These are phyloP conservation scores for Cephus pulcher DNA, from an alignment of 2,888 invertebrate genomes.

Conservation along the genomic window DNA sequence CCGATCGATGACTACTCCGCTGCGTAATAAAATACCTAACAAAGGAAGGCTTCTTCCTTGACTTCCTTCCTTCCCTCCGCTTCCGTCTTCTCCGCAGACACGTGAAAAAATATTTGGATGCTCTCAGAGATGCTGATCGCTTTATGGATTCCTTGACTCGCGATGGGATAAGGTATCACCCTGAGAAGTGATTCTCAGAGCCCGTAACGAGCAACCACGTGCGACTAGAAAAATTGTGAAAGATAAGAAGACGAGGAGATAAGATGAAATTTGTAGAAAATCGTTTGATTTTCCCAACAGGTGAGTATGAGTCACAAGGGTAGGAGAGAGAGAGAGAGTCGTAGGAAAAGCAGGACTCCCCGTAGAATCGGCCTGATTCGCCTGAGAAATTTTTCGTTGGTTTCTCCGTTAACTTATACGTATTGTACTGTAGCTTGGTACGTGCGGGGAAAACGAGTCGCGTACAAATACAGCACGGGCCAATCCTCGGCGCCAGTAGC, in stretches of 20 bases:
- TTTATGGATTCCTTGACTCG: background rate
- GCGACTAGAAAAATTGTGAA: background rate
- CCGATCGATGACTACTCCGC: constrained; percentile 29
- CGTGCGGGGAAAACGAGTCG: background rate
- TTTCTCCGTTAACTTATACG: background rate
- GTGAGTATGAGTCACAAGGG: background rate
- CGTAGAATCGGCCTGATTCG: background rate
- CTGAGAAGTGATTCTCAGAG: background rate
- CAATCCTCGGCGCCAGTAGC: background rate
- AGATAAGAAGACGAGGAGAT: background rate
- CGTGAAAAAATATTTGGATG: background rate
- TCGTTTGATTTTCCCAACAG: background rate
- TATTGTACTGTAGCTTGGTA: background rate
- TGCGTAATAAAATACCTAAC: constrained; percentile 18
- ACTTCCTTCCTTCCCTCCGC: background rate
- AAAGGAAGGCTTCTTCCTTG: background rate
- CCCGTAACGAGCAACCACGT: background rate
- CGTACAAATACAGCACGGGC: background rate
- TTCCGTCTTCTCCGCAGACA: background rate
- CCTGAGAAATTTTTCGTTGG: background rate
- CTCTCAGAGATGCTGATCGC: background rate
- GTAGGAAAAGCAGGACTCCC: background rate
- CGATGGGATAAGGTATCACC: background rate
- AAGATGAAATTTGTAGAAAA: background rate
- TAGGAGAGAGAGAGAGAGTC: background rate